Conservation (phyloP, 2,888 invertebrate genomes). For the Barypeithes pellucidus region DNA sequence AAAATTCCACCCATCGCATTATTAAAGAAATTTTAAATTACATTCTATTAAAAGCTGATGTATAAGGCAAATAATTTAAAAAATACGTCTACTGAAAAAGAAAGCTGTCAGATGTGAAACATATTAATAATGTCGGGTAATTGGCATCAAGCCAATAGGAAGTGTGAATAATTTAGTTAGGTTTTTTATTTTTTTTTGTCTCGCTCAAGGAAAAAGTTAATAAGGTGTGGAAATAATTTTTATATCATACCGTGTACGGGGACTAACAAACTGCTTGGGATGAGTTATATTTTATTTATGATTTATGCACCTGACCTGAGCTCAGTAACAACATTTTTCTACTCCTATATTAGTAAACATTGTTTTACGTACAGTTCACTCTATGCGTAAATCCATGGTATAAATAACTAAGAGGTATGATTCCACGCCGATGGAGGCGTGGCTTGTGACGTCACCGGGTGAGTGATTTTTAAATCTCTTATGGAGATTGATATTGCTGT, state of each 20-base stretch:
- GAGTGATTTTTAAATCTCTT: too few species aligned
- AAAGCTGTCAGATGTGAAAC: conserved; percentile 49
- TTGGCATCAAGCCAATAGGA: conserved; percentile 50
- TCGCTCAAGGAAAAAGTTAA: conserved; percentile 25
- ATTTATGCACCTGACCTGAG: background rate
- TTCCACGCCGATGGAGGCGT: too few species aligned
- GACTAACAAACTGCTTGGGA: background rate
- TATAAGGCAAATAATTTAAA: conserved; percentile 52
- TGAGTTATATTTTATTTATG: background rate
- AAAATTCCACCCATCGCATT: conserved; percentile 45
- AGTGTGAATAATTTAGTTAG: conserved; percentile 48
- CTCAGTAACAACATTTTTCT: too few species aligned
- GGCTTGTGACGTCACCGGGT: too few species aligned
- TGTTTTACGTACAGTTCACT: too few species aligned
- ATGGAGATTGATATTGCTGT: too few species aligned
- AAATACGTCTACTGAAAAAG: conserved; percentile 41
- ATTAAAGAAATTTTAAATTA: conserved; percentile 48
- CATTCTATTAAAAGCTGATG: conserved; percentile 48
- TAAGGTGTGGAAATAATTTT: conserved; percentile 40
- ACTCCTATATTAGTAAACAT: too few species aligned
- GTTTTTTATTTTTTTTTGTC: conserved; percentile 27
- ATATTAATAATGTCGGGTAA: conserved; percentile 52
- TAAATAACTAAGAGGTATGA: too few species aligned
- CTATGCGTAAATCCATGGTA: too few species aligned
- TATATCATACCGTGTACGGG: conserved; percentile 1